A percentile compares a stretch with the other conserved stretches of the same genome.
These are phyloP conservation scores for Erpetoichthys calabaricus DNA, from an alignment of 2,797 vertebrate genomes.

Conservation along the genomic window DNA sequence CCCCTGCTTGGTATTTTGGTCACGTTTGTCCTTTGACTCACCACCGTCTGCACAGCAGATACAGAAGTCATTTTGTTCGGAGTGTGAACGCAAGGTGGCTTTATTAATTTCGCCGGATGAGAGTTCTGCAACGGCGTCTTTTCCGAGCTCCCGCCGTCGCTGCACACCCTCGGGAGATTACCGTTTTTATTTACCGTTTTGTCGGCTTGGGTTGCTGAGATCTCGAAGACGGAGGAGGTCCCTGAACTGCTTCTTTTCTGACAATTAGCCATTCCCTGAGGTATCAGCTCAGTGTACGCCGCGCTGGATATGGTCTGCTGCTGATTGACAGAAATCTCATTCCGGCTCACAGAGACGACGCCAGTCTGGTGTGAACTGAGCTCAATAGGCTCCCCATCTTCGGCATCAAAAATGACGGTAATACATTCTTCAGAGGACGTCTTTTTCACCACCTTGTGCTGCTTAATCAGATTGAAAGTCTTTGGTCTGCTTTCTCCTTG, in stretches of 20 bases:
- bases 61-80: constrained; percentile 37
- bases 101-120: constrained; percentile 48
- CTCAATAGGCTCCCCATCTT: constrained; percentile 65
- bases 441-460: constrained; percentile 47
- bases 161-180: constrained; percentile 30
- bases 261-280: constrained; percentile 51
- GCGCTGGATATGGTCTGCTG: constrained; percentile 23
- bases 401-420: constrained; percentile 59
- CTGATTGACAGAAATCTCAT: constrained; percentile 38
- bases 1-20: constrained; percentile 63
- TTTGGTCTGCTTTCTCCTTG: constrained; percentile 48
- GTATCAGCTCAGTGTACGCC: constrained; percentile 40
- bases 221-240: constrained; percentile 44
- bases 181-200: constrained; percentile 25
- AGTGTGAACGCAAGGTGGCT: constrained; percentile 31
- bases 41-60: constrained; percentile 31
- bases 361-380: constrained; percentile 53
- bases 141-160: constrained; percentile 35
- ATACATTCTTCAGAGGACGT: constrained; percentile 71
- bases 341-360: constrained; percentile 35
- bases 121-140: constrained; percentile 35
- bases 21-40: constrained; percentile 39
- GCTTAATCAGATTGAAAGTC: constrained; percentile 56
- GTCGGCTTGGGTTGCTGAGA: constrained; percentile 35
- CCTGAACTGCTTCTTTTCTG: constrained; percentile 36